Evolutionary conservation across 2,113 vertebrate genomes (phyloP), one percentile per base, ranked within the genome.

Genomic region (Tyrannus savana): DNA sequence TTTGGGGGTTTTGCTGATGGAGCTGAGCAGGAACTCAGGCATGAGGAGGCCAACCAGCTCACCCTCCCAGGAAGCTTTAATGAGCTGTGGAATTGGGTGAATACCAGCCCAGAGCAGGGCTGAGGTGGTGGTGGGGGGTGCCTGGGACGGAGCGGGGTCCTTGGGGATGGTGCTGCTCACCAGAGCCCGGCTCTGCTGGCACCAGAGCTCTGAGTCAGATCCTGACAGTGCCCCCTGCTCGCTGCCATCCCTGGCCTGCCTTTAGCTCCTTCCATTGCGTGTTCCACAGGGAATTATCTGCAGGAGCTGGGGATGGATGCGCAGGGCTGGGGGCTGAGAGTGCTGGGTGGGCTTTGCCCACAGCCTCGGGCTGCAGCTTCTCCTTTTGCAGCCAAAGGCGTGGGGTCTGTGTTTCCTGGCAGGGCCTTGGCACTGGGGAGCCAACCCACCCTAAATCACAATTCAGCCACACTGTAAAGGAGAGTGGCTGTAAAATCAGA

Each of bases 241-340:
- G 1, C 60, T 30, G 19, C 49, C 2, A 0, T 18, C 35, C 80
- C 25, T 8, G 21, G 49, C 49, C 67, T 39, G 80, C 27, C 63
- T 74, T 60, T 39, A 7, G n/a, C 4, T 44, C 12, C 59, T 37
- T 41, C 1, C 1, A 2, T 4, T n/a, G 1, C 0, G 74, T 47
- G 31, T 52, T 75, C 52, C 0, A 1, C 1, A 22, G 0, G 12
- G 56, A 35, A 68, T 55, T 12, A 14, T 9, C 68, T 10, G 39
- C 55, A 19, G 81, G 62, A 42, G 52, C 1, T 1, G 24, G 7
- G 27, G 10, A 16, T 22, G 59, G 53, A 31, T 42, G 53, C 0
- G 7, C 59, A 4, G 63, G 7, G 15, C 2, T 1, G 0, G 28
- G 6, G 12, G 25, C 23, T 3, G 30, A 42, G 53, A 27, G 42